Base-by-base conservation (phyloP, 2,797 vertebrate genomes). In the Rhinella marina region DNA sequence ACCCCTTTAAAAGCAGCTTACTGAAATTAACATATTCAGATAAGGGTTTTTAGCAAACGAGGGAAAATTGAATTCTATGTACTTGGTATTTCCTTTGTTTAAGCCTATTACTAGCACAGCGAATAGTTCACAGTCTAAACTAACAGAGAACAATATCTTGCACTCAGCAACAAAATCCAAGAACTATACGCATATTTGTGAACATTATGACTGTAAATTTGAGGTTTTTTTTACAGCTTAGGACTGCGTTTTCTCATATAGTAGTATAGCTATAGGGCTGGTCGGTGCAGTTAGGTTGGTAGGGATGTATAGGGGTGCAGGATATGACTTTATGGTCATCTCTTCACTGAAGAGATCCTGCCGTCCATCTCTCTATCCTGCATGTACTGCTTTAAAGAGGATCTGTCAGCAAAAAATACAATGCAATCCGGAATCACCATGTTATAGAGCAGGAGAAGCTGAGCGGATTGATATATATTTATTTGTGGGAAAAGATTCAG, bases 101-200 rank as follows among this genome's bases (percentile, higher is more conserved):
- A 73, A 73, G 32, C 70, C 32, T 48, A 73, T 73, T 73, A 41
- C 70, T 48, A 19, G 32, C 19, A 23, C 17, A 73, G 29, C 19
- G 32, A 48, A 41, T 19, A 73, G 41, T 73, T 29, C 17, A 59
- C 13, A 61, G 17, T 73, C 70, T 48, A 73, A 73, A 73, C 29
- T 48, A 73, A 73, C 70, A 73, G 70, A 73, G 29, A 73, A 73
- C 70, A 73, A 73, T 72, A 41, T 29, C 29, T 41, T 41, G 17
- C 3, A 72, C 27, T 72, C 29, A 41, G 29, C 68, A 72, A 72
- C 68, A 19, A 41, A 72, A 72, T 48, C 29, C 70, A 21, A 21
- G 29, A 73, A 73, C 68, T 41, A 11, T 21, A 41, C 8, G 17
- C 68, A 41, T 17, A 72, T 72, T 32, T 48, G 32, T 73, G 10